phyloP scores from a whole-genome alignment of 2,888 invertebrate species.

The Lithophane socia region DNA sequence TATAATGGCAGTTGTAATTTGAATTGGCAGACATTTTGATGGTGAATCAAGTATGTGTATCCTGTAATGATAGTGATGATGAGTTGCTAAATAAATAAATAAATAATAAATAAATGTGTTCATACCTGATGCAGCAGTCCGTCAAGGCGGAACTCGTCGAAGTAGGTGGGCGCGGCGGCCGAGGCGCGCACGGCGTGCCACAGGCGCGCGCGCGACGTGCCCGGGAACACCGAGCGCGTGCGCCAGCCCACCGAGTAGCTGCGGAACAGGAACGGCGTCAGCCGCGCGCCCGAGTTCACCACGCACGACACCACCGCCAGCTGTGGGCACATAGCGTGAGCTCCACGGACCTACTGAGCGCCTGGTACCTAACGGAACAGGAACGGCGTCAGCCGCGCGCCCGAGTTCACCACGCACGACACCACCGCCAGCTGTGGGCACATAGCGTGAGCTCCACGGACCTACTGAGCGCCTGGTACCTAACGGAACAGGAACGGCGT shows the following conservation, averaged over 20 bases:
- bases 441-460: background rate
- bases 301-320: slow-evolving; percentile 95
- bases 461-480: background rate
- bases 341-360: background rate
- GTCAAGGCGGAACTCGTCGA: slow-evolving; percentile 94
- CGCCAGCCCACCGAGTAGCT: slow-evolving; percentile 94
- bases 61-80: too few species aligned
- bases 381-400: slow-evolving; percentile 93
- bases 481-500: slow-evolving; percentile 94
- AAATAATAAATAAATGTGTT: too few species aligned
- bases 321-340: slow-evolving; percentile 77
- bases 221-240: slow-evolving; percentile 93
- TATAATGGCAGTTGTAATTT: background rate
- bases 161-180: slow-evolving; percentile 97
- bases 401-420: slow-evolving; percentile 94
- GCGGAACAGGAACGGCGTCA: slow-evolving; percentile 95
- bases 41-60: background rate
- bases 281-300: slow-evolving; percentile 92
- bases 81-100: too few species aligned
- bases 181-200: slow-evolving; percentile 97
- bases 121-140: slow-evolving; percentile 91
- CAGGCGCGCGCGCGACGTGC: slow-evolving; percentile 92
- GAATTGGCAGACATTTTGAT: background rate
- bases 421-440: slow-evolving; percentile 92
- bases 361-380: slow-evolving; percentile 90